Conservation (phyloP, 2,797 vertebrate species). For the Odontamblyopus rebecca region DNA sequence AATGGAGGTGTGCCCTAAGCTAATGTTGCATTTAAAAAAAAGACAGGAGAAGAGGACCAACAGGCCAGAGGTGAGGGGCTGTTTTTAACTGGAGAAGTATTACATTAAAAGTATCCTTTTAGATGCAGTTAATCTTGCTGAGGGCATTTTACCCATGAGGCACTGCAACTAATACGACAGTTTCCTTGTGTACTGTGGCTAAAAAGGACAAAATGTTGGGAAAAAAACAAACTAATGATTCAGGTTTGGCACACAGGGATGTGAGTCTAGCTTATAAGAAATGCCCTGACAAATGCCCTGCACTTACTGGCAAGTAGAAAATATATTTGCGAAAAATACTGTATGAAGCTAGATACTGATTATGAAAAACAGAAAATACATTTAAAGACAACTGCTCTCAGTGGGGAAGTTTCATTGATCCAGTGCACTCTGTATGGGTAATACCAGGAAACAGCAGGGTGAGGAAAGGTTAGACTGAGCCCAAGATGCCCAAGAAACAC, state of each 20-base stretch:
- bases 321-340: not conserved
- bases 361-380: constrained; percentile 5
- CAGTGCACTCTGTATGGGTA: constrained; percentile 35
- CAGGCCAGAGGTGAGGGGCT: not conserved
- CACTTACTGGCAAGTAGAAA: not conserved
- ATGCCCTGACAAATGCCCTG: not conserved
- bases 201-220: constrained; percentile 6
- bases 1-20: no score
- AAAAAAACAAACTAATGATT: not conserved
- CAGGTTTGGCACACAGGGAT: no score
- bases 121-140: constrained; percentile 10
- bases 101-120: not conserved
- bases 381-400: not conserved
- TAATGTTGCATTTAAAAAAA: no score
- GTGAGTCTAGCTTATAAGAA: not conserved
- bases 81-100: not conserved
- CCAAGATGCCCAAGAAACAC: constrained; percentile 22
- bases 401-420: constrained; percentile 47
- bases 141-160: constrained; percentile 3
- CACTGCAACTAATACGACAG: constrained; percentile 2
- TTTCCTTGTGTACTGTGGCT: constrained; percentile 7
- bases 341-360: constrained; percentile 3
- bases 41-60: no score
- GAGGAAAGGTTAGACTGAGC: constrained; percentile 20
- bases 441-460: constrained; percentile 46